These are phyloP conservation scores for Gila orcuttii DNA, from an alignment of 2,113 vertebrate species.

Conservation along the genomic window DNA sequence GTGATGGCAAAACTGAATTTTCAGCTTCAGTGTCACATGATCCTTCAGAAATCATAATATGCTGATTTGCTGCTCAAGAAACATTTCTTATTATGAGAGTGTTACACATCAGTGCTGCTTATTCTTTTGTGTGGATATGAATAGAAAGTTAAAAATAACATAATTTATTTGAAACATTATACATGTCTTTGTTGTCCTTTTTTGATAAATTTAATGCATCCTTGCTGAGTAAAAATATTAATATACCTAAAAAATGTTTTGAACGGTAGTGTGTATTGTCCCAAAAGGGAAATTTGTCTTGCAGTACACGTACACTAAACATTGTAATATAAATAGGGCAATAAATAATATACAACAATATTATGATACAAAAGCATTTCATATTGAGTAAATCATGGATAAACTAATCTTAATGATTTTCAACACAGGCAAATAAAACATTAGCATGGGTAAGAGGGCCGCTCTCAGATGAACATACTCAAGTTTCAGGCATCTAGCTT, in stretches of 20 bases:
- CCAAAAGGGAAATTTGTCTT: neutral
- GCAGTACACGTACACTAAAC: neutral
- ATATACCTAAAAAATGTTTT: neutral
- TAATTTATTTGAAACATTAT: too few relatives aligned
- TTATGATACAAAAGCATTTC: too few relatives aligned
- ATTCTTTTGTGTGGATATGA: too few relatives aligned
- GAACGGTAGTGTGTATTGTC: neutral
- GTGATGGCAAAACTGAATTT: neutral
- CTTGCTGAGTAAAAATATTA: too few relatives aligned
- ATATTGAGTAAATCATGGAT: neutral
- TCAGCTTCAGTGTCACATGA: neutral
- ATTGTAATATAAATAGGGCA: neutral
- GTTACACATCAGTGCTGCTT: too few relatives aligned
- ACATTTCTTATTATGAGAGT: too few relatives aligned
- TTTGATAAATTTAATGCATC: neutral
- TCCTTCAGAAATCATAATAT: too few relatives aligned
- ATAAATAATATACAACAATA: neutral
- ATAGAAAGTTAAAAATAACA: too few relatives aligned
- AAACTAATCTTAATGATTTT: neutral
- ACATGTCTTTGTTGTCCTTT: neutral
- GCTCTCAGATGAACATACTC: neutral
- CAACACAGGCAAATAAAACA: conserved; percentile 1
- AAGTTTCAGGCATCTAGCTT: conserved; percentile 9
- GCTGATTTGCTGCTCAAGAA: too few relatives aligned
- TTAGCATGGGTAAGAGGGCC: neutral